phyloP scores from a whole-genome alignment of 2,888 invertebrate genomes.

The Adelphocoris suturalis region DNA sequence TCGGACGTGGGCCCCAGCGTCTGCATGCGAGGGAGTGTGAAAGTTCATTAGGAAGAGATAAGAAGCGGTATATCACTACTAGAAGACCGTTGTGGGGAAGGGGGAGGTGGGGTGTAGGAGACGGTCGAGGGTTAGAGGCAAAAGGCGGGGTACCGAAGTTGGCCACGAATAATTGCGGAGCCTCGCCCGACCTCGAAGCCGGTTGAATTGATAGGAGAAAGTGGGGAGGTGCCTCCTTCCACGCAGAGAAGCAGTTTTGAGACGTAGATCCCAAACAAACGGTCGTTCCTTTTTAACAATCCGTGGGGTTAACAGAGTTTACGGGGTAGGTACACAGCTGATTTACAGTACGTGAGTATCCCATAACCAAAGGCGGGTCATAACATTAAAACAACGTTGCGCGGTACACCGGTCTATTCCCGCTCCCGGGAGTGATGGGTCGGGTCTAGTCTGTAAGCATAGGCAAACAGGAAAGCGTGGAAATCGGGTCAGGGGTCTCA shows the following conservation, averaged over 20 bases:
- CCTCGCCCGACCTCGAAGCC: conserved; percentile 59
- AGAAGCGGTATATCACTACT: conserved; percentile 61
- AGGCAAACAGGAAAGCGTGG: conserved; percentile 42
- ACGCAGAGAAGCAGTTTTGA: not conserved
- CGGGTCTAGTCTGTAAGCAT: not conserved
- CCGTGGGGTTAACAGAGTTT: not conserved
- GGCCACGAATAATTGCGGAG: conserved; percentile 65
- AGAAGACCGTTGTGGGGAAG: not conserved
- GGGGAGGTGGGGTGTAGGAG: conserved; percentile 19
- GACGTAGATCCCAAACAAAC: conserved; percentile 48
- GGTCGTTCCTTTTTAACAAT: conserved; percentile 29
- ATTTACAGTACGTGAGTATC: not conserved
- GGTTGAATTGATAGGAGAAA: conserved; percentile 65
- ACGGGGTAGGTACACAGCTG: not conserved
- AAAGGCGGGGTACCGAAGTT: conserved; percentile 47
- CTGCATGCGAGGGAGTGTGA: conserved; percentile 55
- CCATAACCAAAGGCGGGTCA: not conserved
- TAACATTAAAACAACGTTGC: not conserved
- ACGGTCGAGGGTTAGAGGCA: conserved; percentile 26
- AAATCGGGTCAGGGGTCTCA: conserved; percentile 39
- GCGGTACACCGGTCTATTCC: not conserved
- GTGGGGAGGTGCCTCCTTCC: conserved; percentile 38
- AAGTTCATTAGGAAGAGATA: conserved; percentile 64
- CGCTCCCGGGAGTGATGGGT: not conserved
- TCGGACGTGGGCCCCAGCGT: not conserved